Evolutionary conservation across 92 coral and sea anemone genomes (phyloP).

Genomic region (Palythoa grandiflora): DNA sequence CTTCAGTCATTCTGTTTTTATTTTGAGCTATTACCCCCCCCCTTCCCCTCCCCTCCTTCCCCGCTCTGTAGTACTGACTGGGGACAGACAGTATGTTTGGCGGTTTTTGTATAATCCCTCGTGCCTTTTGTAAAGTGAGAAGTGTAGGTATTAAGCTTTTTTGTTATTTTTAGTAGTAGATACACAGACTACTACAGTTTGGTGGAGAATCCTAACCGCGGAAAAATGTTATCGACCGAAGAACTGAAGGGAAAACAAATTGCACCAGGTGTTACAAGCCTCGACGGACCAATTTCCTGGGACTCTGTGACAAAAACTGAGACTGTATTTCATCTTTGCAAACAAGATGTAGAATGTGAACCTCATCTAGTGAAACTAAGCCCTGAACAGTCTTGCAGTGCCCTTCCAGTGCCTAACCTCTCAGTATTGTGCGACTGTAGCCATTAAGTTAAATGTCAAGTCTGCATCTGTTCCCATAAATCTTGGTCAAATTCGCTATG

Average conservation of each 20-base stretch:
- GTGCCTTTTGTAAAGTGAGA: too few species aligned
- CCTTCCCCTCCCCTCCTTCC: too few species aligned
- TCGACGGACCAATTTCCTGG: conserved; percentile 68
- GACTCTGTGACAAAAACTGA: conserved; percentile 33
- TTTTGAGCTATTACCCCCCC: too few species aligned
- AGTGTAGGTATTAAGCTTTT: too few species aligned
- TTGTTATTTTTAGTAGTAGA: too few species aligned
- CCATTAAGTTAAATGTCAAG: conserved; percentile 56
- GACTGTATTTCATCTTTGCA: neutral
- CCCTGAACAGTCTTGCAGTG: conserved; percentile 17
- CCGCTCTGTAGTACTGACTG: too few species aligned
- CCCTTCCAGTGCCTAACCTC: conserved; percentile 49
- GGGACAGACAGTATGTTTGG: too few species aligned
- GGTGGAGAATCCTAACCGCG: too few species aligned
- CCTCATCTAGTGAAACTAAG: conserved; percentile 32
- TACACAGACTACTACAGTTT: too few species aligned
- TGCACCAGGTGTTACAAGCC: conserved; percentile 64
- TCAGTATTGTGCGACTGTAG: conserved; percentile 45
- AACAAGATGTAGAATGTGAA: conserved; percentile 6
- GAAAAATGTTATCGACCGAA: too few species aligned
- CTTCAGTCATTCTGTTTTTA: too few species aligned
- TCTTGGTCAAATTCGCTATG: conserved; percentile 50
- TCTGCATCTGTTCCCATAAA: conserved; percentile 42
- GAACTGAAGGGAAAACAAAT: conserved; percentile 59
- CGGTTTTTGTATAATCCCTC: too few species aligned